phyloP scores from a whole-genome alignment of 2,113 vertebrate genomes.

The Eulacestoma nigropectus region DNA sequence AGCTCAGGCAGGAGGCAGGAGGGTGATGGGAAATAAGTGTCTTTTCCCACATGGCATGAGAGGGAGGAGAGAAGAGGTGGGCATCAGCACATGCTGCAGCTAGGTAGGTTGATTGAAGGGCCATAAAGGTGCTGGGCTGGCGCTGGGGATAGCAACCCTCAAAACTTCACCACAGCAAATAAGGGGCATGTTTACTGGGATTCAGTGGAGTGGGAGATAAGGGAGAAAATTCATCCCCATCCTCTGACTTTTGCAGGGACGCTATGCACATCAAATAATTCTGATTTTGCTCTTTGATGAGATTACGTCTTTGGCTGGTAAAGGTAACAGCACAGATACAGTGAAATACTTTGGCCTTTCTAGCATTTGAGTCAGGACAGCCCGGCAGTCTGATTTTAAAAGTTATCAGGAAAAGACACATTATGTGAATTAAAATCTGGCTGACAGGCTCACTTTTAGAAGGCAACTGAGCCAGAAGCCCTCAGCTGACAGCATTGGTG shows the following conservation, averaged over 20 bases:
- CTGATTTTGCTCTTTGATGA: background rate
- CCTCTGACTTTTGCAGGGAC: background rate
- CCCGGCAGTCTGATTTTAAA: rapidly evolving
- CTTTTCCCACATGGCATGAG: background rate
- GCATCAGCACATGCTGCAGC: background rate
- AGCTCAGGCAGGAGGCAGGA: background rate
- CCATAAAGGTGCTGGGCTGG: background rate
- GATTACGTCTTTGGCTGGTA: background rate
- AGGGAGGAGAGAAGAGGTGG: background rate
- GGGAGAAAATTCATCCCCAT: background rate
- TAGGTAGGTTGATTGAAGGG: background rate
- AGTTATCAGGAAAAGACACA: background rate
- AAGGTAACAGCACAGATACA: background rate
- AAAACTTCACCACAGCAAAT: background rate
- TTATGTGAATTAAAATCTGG: background rate
- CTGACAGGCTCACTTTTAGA: background rate
- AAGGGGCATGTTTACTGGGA: background rate
- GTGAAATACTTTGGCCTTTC: background rate
- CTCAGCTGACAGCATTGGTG: background rate
- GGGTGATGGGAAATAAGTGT: background rate
- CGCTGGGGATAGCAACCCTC: background rate
- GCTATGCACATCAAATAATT: background rate
- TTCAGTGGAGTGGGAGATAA: rapidly evolving
- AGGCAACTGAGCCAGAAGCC: background rate
- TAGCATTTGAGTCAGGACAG: background rate